phyloP scores from a whole-genome alignment of 2,113 vertebrate genomes.

The Poecile atricapillus region DNA sequence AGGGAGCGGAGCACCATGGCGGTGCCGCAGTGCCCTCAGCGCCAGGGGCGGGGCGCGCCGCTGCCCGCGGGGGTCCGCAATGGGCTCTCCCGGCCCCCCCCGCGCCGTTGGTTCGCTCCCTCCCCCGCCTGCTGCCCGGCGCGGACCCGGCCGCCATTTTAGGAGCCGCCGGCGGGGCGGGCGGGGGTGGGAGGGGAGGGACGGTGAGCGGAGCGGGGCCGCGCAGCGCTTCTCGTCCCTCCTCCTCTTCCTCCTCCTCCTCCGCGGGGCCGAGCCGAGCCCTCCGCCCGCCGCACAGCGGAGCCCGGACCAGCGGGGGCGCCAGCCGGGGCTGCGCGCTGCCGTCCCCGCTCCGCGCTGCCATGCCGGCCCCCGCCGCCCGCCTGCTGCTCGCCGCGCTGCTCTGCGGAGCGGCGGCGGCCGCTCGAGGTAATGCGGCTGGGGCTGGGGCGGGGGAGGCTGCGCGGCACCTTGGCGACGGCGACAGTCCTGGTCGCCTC shows the following conservation, averaged over 20 bases:
- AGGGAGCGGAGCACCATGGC: too few species aligned
- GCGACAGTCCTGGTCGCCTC: not conserved
- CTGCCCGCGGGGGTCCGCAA: not conserved
- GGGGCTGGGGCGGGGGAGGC: not conserved
- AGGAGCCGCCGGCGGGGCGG: not conserved
- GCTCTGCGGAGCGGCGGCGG: conserved; percentile 51
- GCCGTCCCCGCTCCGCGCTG: not conserved
- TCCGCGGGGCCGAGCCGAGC: not conserved
- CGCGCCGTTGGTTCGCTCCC: not conserved
- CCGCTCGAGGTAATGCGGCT: conserved; percentile 62
- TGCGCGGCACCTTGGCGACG: not conserved
- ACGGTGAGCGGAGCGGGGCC: not conserved
- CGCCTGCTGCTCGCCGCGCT: conserved; percentile 67
- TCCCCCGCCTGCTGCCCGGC: not conserved
- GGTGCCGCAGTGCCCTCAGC: not conserved
- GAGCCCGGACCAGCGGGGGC: not conserved
- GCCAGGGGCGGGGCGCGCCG: not conserved
- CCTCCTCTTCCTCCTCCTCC: not conserved
- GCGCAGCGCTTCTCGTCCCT: not conserved
- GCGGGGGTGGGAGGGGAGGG: not conserved
- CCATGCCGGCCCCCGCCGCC: conserved; percentile 19
- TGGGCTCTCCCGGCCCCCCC: not conserved
- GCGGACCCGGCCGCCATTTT: not conserved
- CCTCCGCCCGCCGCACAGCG: not conserved
- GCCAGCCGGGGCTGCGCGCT: not conserved